Evolutionary conservation across 2,113 vertebrate species (phyloP), one percentile per base, ranked within the genome.

Genomic region (Caranx ignobilis): DNA sequence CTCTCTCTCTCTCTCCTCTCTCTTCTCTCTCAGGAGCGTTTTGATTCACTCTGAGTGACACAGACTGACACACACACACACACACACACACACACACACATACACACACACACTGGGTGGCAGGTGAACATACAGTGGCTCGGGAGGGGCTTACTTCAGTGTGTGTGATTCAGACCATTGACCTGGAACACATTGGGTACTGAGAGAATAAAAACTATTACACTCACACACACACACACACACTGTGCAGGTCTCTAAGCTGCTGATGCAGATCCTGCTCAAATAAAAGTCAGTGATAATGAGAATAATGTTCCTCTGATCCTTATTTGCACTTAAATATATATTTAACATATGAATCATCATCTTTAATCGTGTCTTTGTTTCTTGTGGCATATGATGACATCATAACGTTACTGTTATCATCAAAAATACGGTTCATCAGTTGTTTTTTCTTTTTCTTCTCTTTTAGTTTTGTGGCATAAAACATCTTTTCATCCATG

Each of bases 101-200:
- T 75, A 75, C 67, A 50, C 57, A 41, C 41, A 43, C 69, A 66
- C 41, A 10, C 63, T 11, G 52, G 64, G 82, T 74, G 82, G 74
- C 71, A 87, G 80, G 83, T 88, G 86, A 87, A 64, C 83, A 70
- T 80, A 60, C 64, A 75, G 76, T 67, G 68, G 79, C 84, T 68
- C 71, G 35, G 78, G 74, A 71, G 75, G 79, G 69, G 35, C 32
- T 76, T 19, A 66, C 61, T 70, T 55, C 76, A 84, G 73, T 85
- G 67, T 70, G 77, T 86, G 87, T 71, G 89, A 90, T 91, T 79
- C 81, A 79, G 82, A 84, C 75, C 89, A 70, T 8, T 87, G 90
- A 91, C 88, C 91, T 86, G 80, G 84, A 91, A 91, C 90, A 89
- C 88, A 81, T 64, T 85, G 79, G 75, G 60, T 70, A 56, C 81